phyloP scores from a whole-genome alignment of 1,140 invertebrate species.

The Metaphire vulgaris region DNA sequence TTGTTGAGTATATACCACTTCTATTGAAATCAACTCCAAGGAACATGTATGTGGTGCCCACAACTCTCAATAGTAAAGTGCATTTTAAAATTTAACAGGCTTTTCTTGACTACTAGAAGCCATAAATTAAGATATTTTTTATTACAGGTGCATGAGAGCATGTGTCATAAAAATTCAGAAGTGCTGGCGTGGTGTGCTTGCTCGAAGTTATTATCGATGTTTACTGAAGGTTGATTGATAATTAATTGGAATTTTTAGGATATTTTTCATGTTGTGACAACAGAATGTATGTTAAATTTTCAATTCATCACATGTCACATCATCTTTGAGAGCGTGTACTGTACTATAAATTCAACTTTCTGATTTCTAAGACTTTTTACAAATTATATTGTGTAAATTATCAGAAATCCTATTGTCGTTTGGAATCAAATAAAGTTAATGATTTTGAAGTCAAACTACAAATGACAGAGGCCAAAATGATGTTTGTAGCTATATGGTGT shows the following conservation, averaged over 20 bases:
- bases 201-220: conserved; percentile 36
- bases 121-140: not conserved
- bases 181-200: conserved; percentile 45
- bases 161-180: conserved; percentile 46
- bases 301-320: not conserved
- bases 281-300: not conserved
- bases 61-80: not conserved
- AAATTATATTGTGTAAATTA: not conserved
- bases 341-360: not conserved
- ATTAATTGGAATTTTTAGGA: not conserved
- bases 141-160: conserved; percentile 42
- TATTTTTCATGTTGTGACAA: not conserved
- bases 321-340: not conserved
- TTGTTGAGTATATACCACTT: not conserved
- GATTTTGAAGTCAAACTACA: too few relatives aligned
- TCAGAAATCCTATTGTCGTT: not conserved
- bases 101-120: not conserved
- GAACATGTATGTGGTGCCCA: not conserved
- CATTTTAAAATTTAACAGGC: not conserved
- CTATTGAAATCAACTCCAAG: not conserved
- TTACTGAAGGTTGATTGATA: not conserved
- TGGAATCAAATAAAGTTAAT: too few relatives aligned
- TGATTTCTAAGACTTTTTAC: not conserved
- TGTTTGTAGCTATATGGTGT: not conserved
- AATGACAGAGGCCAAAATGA: not conserved